Evolutionary conservation across 2,888 invertebrate genomes (phyloP), one percentile per base, ranked within the genome.

Genomic region (Cenopis cana): DNA sequence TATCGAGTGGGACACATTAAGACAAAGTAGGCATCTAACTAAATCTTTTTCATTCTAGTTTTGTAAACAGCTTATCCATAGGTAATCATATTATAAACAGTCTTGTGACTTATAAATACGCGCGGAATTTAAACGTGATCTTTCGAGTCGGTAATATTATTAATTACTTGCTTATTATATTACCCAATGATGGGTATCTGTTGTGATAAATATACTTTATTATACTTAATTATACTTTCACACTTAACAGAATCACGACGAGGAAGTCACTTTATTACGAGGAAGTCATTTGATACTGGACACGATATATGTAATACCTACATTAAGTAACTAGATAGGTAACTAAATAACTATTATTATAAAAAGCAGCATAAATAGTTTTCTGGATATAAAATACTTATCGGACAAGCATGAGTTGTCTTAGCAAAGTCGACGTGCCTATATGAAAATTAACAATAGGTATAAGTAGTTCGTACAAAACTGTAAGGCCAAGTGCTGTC

Each of bases 301-400:
- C 46, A 61, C 24, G 20, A 38, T 20, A 59, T 10, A 55, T 29
- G n/a, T n/a, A n/a, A n/a, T n/a, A n/a, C n/a, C n/a, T 55, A 55
- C n/a, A 46, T 46, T 3, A 14, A 14, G 0, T 46, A 46, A 14
- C n/a, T 46, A 46, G 5, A 41, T 41, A 41, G 5, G 0, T 46
- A 46, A 5, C 14, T 41, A 41, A 4, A 41, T 41, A 41, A 12
- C 38, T 41, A 41, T 14, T 14, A 5, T 14, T 41, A 41, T n/a
- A 46, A n/a, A 46, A 46, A 46, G 6, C 6, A 46, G 1, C 14
- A 46, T 46, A 6, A 46, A 41, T 12, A n/a, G 46, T 59, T 38
- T 38, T 59, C 57, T 38, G 57, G 38, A 38, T 38, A 38, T 57
- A 57, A 18, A 36, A 38, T 36, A 57, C 17, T n/a, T n/a, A n/a